Conservation (phyloP, 2,113 vertebrate species). For the Ceyx margarethae region DNA sequence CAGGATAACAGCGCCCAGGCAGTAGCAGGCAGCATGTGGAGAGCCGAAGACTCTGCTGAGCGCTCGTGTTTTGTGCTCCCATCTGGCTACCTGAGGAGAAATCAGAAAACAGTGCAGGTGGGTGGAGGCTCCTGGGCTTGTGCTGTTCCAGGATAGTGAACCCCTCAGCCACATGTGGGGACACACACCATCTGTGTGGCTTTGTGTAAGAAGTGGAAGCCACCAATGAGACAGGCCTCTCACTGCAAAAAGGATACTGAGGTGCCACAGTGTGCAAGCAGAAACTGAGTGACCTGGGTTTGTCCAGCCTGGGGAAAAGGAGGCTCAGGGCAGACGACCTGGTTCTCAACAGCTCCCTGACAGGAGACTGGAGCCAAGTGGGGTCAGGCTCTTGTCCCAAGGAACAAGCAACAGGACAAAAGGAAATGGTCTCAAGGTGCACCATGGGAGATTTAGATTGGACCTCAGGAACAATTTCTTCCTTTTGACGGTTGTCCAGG, state of each 20-base stretch:
- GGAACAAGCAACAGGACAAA: background rate
- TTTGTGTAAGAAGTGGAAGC: background rate
- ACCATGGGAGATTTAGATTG: background rate
- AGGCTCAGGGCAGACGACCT: background rate
- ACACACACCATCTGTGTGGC: fast-evolving
- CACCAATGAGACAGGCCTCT: background rate
- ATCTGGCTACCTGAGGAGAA: constrained; percentile 83
- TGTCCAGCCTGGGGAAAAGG: background rate
- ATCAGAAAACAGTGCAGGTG: background rate
- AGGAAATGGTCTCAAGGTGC: background rate
- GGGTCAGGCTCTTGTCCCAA: background rate
- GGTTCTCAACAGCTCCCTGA: background rate
- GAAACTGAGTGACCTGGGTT: background rate
- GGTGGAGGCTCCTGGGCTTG: background rate
- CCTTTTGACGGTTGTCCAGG: background rate
- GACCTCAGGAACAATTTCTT: background rate
- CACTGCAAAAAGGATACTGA: background rate
- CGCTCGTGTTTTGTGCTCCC: constrained; percentile 84
- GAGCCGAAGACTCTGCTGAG: constrained; percentile 82
- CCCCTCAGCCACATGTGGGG: fast-evolving
- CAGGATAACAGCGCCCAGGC: constrained; percentile 80
- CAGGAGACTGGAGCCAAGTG: background rate
- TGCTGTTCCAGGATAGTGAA: background rate
- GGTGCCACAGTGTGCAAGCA: background rate
- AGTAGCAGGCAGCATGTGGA: constrained; percentile 83